phyloP scores from a whole-genome alignment of 2,113 vertebrate genomes.

The Baryphthengus martii region DNA sequence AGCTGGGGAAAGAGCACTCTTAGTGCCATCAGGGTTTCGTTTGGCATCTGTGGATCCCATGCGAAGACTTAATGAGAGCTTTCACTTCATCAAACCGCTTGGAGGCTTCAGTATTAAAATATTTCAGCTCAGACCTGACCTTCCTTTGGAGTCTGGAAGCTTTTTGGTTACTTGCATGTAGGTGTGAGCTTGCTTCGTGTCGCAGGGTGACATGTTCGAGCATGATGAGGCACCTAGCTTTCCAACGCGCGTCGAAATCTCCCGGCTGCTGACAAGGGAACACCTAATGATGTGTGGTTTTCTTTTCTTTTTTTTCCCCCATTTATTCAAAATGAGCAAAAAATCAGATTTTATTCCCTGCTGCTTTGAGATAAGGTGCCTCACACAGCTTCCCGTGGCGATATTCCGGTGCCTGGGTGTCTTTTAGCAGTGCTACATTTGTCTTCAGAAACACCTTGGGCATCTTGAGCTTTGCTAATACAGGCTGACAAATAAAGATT shows the following conservation, averaged over 20 bases:
- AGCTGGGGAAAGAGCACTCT: not conserved
- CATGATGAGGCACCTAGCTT: not conserved
- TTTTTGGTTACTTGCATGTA: conserved; percentile 26
- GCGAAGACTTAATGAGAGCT: not conserved
- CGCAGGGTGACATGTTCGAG: conserved; percentile 4
- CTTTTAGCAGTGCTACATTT: not conserved
- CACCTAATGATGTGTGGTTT: not conserved
- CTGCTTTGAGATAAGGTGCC: not conserved
- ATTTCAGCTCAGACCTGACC: not conserved
- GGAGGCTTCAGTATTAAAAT: conserved; percentile 31
- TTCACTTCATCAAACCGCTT: not conserved
- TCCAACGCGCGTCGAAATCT: not conserved
- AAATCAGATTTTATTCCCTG: not conserved
- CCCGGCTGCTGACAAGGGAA: not conserved
- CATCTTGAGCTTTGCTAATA: not conserved
- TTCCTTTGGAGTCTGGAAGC: not conserved
- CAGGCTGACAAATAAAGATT: not conserved
- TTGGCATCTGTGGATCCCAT: conserved; percentile 1
- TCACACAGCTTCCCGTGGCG: not conserved
- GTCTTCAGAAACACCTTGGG: not conserved
- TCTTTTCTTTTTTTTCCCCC: not conserved
- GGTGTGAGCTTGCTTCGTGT: not conserved
- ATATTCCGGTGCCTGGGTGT: not conserved
- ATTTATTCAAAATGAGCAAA: not conserved
- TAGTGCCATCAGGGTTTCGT: conserved; percentile 1